Percentiles rank a stretch among this genome's conserved stretches.
These are phyloP conservation scores for Tachina fera DNA, from an alignment of 2,888 invertebrate species.

Conservation along the genomic window DNA sequence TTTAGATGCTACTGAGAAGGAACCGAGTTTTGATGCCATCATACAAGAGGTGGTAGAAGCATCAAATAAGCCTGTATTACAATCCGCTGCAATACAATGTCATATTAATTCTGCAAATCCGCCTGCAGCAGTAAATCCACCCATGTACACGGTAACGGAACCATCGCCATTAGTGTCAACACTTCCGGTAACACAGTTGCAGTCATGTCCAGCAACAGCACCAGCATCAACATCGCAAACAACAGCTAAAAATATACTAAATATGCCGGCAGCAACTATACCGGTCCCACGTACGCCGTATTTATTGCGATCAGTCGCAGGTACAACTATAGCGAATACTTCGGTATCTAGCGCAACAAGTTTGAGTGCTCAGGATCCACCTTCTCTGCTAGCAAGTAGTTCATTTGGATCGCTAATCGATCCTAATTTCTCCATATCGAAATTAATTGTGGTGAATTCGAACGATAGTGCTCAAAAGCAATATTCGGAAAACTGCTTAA, in stretches of 20 bases:
- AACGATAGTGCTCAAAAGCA: slow-evolving; percentile 80
- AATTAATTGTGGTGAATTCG: slow-evolving; percentile 80
- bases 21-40: slow-evolving; percentile 80
- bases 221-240: neutral
- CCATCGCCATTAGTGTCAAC: slow-evolving; percentile 45
- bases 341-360: neutral
- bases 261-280: slow-evolving; percentile 29
- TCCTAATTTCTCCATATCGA: slow-evolving; percentile 81
- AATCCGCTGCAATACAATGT: slow-evolving; percentile 70
- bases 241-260: slow-evolving; percentile 23
- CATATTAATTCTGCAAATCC: slow-evolving; percentile 49
- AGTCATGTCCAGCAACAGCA: slow-evolving; percentile 1
- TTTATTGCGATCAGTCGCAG: slow-evolving; percentile 75
- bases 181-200: slow-evolving; percentile 16
- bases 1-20: slow-evolving; percentile 80
- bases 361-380: slow-evolving; percentile 58
- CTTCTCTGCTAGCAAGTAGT: slow-evolving; percentile 69
- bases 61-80: slow-evolving; percentile 61
- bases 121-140: slow-evolving; percentile 24
- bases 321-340: slow-evolving; percentile 51
- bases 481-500: slow-evolving; percentile 64
- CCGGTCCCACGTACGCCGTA: slow-evolving; percentile 77
- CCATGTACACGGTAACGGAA: slow-evolving; percentile 24
- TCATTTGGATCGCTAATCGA: slow-evolving; percentile 77
- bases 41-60: slow-evolving; percentile 78